Percentiles rank a stretch among this genome's conserved stretches.
These are phyloP conservation scores for Stigmatopora nigra DNA, from an alignment of 2,113 vertebrate genomes.

Conservation along the genomic window DNA sequence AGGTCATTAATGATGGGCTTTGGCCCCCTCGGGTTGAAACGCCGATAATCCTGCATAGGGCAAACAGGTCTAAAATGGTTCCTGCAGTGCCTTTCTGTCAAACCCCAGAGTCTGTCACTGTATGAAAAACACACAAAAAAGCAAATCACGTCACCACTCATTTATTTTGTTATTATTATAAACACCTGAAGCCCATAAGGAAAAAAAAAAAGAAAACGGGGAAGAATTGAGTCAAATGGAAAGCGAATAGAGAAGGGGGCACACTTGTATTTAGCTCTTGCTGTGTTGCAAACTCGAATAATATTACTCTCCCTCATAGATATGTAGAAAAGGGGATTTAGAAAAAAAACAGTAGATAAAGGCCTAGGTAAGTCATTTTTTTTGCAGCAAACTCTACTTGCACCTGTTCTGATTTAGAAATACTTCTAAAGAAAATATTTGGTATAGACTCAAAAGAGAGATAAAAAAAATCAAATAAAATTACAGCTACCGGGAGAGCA, in stretches of 20 bases:
- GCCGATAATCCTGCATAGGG: slow-evolving; percentile 58
- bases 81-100: slow-evolving; percentile 52
- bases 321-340: not conserved
- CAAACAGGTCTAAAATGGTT: slow-evolving; percentile 33
- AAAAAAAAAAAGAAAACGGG: slow-evolving; percentile 24
- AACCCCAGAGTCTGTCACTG: slow-evolving; percentile 32
- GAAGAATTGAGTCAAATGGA: slow-evolving; percentile 21
- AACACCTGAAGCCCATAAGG: slow-evolving; percentile 19
- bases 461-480: not conserved
- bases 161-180: slow-evolving; percentile 10
- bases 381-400: not conserved
- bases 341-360: slow-evolving; percentile 4
- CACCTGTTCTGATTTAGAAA: not conserved
- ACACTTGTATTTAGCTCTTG: slow-evolving; percentile 11
- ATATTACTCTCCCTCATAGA: slow-evolving; percentile 6
- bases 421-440: not conserved
- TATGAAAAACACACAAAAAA: slow-evolving; percentile 46
- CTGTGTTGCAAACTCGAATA: slow-evolving; percentile 13
- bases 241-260: slow-evolving; percentile 15
- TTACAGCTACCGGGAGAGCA: not conserved
- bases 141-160: slow-evolving; percentile 25
- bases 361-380: fast-evolving
- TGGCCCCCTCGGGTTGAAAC: slow-evolving; percentile 53
- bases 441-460: not conserved
- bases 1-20: slow-evolving; percentile 67